phyloP scores from a whole-genome alignment of 2,888 invertebrate species.

The Cryptophagus acutangulus region DNA sequence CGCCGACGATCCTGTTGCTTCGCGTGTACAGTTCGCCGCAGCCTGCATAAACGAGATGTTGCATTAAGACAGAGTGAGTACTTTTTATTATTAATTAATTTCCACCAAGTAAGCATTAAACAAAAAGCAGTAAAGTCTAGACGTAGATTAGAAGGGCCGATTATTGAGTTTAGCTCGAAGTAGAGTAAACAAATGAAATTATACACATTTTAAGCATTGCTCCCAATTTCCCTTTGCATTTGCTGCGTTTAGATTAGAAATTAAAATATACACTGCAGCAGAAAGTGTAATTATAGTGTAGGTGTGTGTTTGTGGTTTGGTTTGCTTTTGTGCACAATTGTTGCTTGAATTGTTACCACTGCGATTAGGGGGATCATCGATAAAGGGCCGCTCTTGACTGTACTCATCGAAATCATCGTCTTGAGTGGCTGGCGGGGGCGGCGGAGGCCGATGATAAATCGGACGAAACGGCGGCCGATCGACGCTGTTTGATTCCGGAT shows the following conservation, averaged over 20 bases:
- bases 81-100: background rate
- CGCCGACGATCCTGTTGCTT: conserved; percentile 87
- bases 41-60: conserved; percentile 56
- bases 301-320: too few species aligned
- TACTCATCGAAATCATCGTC: conserved; percentile 25
- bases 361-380: conserved; percentile 26
- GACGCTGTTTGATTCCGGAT: conserved; percentile 43
- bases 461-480: conserved; percentile 40
- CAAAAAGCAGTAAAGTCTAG: too few species aligned
- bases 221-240: too few species aligned
- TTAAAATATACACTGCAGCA: too few species aligned
- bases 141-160: too few species aligned
- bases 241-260: too few species aligned
- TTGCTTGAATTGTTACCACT: conserved; percentile 30
- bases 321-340: conserved; percentile 5
- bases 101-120: too few species aligned
- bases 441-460: conserved; percentile 30
- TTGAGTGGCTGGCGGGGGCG: conserved; percentile 14
- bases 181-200: too few species aligned
- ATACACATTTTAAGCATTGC: too few species aligned
- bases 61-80: background rate
- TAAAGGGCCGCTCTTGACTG: conserved; percentile 19
- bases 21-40: conserved; percentile 85
- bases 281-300: too few species aligned
- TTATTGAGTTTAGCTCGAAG: too few species aligned